Percentiles rank a stretch among this genome's conserved stretches.
phyloP scores from a whole-genome alignment of 2,888 invertebrate genomes.

The Parnassius apollo region DNA sequence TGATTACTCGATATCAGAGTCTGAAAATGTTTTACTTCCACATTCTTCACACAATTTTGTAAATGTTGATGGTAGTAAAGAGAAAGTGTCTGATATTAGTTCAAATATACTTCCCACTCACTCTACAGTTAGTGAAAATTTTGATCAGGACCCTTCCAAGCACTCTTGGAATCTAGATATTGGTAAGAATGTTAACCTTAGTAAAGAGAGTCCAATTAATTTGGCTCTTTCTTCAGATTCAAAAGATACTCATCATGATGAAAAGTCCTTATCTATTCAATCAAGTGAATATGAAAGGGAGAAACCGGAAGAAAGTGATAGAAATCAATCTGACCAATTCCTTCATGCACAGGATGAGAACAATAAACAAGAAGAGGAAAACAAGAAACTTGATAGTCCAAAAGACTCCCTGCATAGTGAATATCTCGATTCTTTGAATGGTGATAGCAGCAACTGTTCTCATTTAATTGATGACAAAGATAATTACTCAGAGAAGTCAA shows the following conservation, averaged over 20 bases:
- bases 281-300: constrained; percentile 15
- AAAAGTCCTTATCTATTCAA: constrained; percentile 36
- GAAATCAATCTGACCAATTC: constrained; percentile 4
- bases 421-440: constrained; percentile 66
- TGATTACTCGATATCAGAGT: constrained; percentile 57
- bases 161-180: constrained; percentile 62
- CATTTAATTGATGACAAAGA: constrained; percentile 38
- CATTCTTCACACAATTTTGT: constrained; percentile 41
- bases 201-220: constrained; percentile 70
- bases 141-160: constrained; percentile 49
- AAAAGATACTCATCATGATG: constrained; percentile 47
- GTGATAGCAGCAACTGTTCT: constrained; percentile 42
- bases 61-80: constrained; percentile 44
- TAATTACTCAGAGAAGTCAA: constrained; percentile 38
- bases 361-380: constrained; percentile 5
- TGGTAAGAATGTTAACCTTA: constrained; percentile 60
- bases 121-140: constrained; percentile 35
- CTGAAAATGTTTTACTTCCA: constrained; percentile 43
- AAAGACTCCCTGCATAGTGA: constrained; percentile 56
- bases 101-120: constrained; percentile 42
- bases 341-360: constrained; percentile 23
- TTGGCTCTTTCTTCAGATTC: constrained; percentile 62
- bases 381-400: constrained; percentile 39
- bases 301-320: constrained; percentile 4
- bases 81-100: constrained; percentile 38